phyloP scores from a whole-genome alignment of 2,888 invertebrate species.

The Villa cingulata region DNA sequence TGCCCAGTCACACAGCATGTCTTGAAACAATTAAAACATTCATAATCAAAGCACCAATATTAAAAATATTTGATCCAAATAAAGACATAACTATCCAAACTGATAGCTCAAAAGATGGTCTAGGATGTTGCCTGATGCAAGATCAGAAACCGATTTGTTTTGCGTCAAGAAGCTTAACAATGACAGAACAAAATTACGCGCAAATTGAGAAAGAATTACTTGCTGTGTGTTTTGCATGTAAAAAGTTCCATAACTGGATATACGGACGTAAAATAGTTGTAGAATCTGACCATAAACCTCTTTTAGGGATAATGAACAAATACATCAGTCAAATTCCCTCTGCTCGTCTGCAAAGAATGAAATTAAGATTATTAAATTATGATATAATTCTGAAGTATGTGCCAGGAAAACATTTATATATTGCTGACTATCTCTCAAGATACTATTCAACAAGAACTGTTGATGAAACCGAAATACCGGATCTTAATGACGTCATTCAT shows the following conservation, averaged over 20 bases:
- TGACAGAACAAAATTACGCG: conserved; percentile 15
- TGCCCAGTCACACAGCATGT: neutral
- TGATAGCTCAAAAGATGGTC: conserved; percentile 8
- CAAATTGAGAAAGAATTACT: conserved; percentile 15
- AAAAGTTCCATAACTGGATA: conserved; percentile 13
- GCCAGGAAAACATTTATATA: conserved; percentile 15
- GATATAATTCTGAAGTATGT: conserved; percentile 12
- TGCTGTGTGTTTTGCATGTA: conserved; percentile 13
- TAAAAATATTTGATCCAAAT: neutral
- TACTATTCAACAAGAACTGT: neutral
- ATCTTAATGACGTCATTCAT: conserved; percentile 10
- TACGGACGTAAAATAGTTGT: conserved; percentile 12
- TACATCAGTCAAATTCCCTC: conserved; percentile 9
- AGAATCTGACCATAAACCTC: conserved; percentile 13
- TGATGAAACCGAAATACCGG: conserved; percentile 10
- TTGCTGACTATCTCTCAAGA: conserved; percentile 13
- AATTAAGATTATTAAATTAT: conserved; percentile 14
- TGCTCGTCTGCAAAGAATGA: conserved; percentile 12
- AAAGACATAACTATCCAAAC: neutral
- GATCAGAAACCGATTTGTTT: conserved; percentile 11
- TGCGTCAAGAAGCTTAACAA: conserved; percentile 18
- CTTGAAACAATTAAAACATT: neutral
- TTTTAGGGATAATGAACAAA: conserved; percentile 11
- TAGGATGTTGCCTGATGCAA: conserved; percentile 9
- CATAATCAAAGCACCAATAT: neutral